phyloP scores from a whole-genome alignment of 2,113 vertebrate species.

The Gnathonemus echidnorhynchus region DNA sequence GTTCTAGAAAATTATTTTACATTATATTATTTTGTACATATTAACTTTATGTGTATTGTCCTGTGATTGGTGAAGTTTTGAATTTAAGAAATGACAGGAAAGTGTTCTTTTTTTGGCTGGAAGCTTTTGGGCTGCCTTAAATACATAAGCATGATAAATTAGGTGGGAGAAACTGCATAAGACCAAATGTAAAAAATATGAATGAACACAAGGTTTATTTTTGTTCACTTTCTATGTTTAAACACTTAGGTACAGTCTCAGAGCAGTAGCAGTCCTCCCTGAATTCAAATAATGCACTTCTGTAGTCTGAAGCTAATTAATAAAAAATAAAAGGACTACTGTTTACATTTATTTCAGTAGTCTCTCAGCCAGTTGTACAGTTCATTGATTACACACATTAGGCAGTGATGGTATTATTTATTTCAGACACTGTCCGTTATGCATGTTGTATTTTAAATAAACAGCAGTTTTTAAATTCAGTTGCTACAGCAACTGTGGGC shows the following conservation, averaged over 20 bases:
- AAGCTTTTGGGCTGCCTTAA: background rate
- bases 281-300: background rate
- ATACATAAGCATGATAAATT: background rate
- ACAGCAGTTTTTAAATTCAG: slow-evolving; percentile 24
- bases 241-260: background rate
- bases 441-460: background rate
- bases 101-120: background rate
- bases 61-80: background rate
- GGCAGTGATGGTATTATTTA: background rate
- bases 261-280: background rate
- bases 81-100: background rate
- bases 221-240: background rate
- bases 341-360: background rate
- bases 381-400: background rate
- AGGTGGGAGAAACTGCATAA: background rate
- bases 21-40: background rate
- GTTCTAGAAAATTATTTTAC: background rate
- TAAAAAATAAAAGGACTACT: slow-evolving; percentile 2
- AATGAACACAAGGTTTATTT: background rate
- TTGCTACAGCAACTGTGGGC: slow-evolving; percentile 24
- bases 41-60: background rate
- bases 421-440: background rate
- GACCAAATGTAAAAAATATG: background rate
- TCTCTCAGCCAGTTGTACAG: background rate
- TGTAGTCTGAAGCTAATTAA: background rate